Base-by-base conservation (phyloP, 1,140 invertebrate species). In the Eciton burchellii region DNA sequence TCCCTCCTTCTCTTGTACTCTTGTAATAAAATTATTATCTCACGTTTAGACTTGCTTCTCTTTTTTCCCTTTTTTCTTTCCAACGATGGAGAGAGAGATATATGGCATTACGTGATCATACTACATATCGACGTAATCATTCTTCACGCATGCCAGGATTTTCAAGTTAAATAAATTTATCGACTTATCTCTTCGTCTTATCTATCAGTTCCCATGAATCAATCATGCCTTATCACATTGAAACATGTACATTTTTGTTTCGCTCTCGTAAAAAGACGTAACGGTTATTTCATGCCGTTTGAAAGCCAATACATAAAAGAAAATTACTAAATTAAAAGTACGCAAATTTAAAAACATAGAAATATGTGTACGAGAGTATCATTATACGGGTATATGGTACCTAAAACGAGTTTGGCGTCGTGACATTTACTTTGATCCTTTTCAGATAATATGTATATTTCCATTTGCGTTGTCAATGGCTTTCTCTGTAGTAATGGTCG, bases 281-380 rank as follows among this genome's bases (percentile, higher is more conserved):
- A 71, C 59, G 52, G 16, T 71, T 79, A 73, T 14, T 85, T 83
- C 19, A 19, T 54, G 73, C 79, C 86, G 86, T 88, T 88, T 82
- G 83, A 88, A 85, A 88, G 86, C 86, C 87, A 88, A 88, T 88
- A 88, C 86, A 19, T 76, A 83, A 87, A 74, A 73, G 41, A 76
- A 12, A 76, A 82, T 65, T 49, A 66, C 56, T 85, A 85, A 88
- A 85, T 59, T 87, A 88, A 88, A 76, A 85, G 43, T 82, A 73
- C 26, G 24, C 65, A 19, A 82, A 84, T 84, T 82, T 76, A 81
- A 87, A 88, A 85, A 35, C 62, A 85, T 57, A 82, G 41, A 70
- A 82, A 85, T 74, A 85, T 19, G 76, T 54, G 84, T 71, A 79
- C 74, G 29, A 81, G 71, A 87, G 62, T 81, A 88, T 89, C 76